Base-by-base conservation (phyloP, 2,113 vertebrate genomes). In the Daubentonia madagascariensis region DNA sequence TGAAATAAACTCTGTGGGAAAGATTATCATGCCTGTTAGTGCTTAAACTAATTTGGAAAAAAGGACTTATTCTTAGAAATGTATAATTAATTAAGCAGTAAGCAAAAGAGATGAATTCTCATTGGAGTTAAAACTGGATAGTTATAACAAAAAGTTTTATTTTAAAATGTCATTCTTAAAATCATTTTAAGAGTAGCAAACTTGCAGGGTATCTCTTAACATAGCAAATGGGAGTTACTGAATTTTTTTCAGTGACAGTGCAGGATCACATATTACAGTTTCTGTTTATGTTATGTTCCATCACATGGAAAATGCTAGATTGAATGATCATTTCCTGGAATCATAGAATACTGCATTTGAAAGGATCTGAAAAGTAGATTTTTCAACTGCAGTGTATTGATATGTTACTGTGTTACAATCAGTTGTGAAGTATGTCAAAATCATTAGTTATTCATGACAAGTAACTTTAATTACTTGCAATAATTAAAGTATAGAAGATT, bases 41-140 rank as follows among this genome's bases (percentile, higher is more conserved):
- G 67, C 22, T 96, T 92, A 94, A 65, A 72, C n/a, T 73, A 61
- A 54, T 83, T 87, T 84, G 68, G 52, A 43, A 59, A 94, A 86
- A 94, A 76, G 28, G 93, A 88, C 4, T 79, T 35, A 94, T 94
- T 87, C 54, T 83, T 81, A 78, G 79, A 94, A 89, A 68, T 83
- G 45, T 54, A 75, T 76, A 96, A 97, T 84, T 89, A 92, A 81
- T 87, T 91, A 91, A 91, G 67, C 35, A 90, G 35, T 57, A 94
- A 43, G 28, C 59, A 73, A 94, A 92, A 79, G 28, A 86, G 14
- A 83, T 45, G 48, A 87, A 91, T 86, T 94, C 37, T 93, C 28
- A 84, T 22, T 96, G 20, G 37, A 95, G 40, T 93, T 85, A 68
- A 89, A 95, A 76, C 35, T 63, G 57, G 16, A 79, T 65, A 83